Base-by-base conservation (phyloP, 2,113 vertebrate species). In the Platysteira castanea region DNA sequence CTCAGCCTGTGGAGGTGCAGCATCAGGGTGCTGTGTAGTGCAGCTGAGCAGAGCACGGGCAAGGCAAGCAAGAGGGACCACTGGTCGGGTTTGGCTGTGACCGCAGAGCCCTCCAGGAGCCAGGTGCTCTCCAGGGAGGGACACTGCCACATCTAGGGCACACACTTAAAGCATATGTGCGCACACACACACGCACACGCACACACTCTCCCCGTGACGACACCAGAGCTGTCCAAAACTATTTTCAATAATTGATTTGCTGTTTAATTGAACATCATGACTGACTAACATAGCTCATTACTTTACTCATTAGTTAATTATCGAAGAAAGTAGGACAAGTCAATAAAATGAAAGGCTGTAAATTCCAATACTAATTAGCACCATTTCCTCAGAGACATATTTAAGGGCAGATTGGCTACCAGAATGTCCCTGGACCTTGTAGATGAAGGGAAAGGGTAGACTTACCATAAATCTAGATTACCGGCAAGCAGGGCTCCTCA, bases 301-400 rank as follows among this genome's bases (percentile, higher is more conserved):
- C 99, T 99, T 99, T 99, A 99, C 99, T 99, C 99, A 99, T 99
- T 99, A 99, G 99, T 99, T 99, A 99, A 99, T 99, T 99, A 99
- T 99, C 98, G 98, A 98, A 99, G 99, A 99, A 98, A 99, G 98
- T 99, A 99, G 99, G 99, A 99, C 99, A 99, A 99, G 99, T 99
- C 99, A 99, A 99, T 99, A 99, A 99, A 99, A 99, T 98, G 98
- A 98, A 99, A 99, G 99, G 99, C 98, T 99, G 99, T 99, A 99
- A 99, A 99, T 99, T 99, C 99, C 98, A 98, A 99, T 99, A 99
- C 99, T 99, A 99, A 99, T 99, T 99, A 99, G 99, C 98, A 98
- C 98, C 98, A 98, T 99, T 98, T 99, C 99, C 99, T 99, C 97
- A 98, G 99, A 99, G 99, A 99, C 99, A 98, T 99, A 99, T 99